Evolutionary conservation across 2,888 invertebrate genomes (phyloP).

Genomic region (Acanthopleura granulata): DNA sequence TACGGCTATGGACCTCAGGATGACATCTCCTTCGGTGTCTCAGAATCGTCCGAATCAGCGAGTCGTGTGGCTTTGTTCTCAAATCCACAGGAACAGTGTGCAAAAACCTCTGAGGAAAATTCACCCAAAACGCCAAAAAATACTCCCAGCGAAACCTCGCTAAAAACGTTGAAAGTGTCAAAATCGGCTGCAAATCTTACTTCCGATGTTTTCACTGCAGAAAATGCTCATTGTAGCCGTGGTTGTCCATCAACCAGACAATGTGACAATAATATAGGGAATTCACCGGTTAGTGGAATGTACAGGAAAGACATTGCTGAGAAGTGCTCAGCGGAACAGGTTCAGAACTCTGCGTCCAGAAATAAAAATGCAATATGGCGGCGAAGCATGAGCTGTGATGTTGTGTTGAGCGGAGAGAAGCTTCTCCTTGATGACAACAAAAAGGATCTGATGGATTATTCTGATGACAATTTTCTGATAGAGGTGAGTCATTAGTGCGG

Average conservation of each 20-base stretch:
- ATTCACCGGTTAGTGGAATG: neutral
- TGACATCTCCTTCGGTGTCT: neutral
- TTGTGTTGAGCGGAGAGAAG: constrained; percentile 34
- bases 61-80: neutral
- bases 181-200: neutral
- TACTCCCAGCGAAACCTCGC: neutral
- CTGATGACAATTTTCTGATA: constrained; percentile 17
- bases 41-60: neutral
- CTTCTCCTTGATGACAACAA: neutral
- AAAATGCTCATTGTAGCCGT: no score
- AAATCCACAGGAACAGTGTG: neutral
- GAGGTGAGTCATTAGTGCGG: neutral
- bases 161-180: neutral
- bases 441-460: constrained; percentile 4
- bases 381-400: constrained; percentile 53
- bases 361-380: constrained; percentile 22
- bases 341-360: neutral
- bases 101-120: neutral
- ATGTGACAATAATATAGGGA: neutral
- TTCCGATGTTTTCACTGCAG: no score
- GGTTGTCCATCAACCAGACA: neutral
- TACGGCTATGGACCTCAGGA: constrained; percentile 13
- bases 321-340: neutral
- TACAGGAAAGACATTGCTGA: neutral
- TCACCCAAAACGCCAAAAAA: neutral